Base-by-base conservation (phyloP, 2,113 vertebrate species). In the Lamprotornis superbus region DNA sequence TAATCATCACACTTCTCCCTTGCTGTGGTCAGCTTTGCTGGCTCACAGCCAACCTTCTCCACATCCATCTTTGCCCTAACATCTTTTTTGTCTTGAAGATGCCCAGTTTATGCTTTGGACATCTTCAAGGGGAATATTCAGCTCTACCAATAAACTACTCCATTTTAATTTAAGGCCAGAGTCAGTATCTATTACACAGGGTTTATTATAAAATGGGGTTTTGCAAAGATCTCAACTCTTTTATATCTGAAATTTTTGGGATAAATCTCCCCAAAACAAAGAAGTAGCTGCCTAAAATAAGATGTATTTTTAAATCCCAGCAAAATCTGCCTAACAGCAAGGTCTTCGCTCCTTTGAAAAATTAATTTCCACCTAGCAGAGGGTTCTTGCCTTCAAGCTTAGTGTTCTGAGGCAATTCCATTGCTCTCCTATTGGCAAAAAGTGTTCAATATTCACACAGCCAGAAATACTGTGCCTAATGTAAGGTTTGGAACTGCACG, bases 281-380 rank as follows among this genome's bases (percentile, higher is more conserved):
- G 65, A 69, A 68, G 50, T 0, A 81, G 14, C 39, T 83, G 35
- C 42, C 56, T 83, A 81, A 86, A 96, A 94, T 2, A 10, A 63
- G 50, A 75, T 64, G 39, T 44, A 49, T n/a, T 61, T 85, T 73
- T 77, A 88, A 90, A 83, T 64, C 28, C 35, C 52, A 90, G 63
- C 0, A 2, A 87, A 92, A 85, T 52, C 76, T 68, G 21, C 37
- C 12, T 61, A 59, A 67, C 22, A 86, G 35, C 44, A 92, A 67
- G 63, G 44, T 83, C n/a, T 83, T 70, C 39, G 9, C 40, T 83
- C 52, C 47, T 93, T 40, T 92, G 33, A 90, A 90, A 96, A 93
- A 77, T 80, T 74, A 33, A 83, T 93, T 88, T 75, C 64, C 24
- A 83, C 27, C 68, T 78, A 67, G 30, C 27, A 93, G 31, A 95